phyloP scores from a whole-genome alignment of 2,797 vertebrate genomes.

The Chloroceryle amazona region DNA sequence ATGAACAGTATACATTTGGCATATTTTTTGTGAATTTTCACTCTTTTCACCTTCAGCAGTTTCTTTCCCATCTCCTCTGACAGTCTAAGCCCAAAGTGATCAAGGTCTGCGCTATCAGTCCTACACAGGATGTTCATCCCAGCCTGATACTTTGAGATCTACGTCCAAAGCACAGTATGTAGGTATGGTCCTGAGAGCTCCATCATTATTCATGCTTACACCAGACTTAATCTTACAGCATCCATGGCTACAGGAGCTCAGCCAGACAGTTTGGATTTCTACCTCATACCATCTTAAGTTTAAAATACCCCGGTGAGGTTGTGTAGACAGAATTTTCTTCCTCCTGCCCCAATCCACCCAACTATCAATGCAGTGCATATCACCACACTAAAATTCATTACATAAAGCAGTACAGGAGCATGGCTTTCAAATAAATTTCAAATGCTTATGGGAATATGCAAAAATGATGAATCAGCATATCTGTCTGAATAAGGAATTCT shows the following conservation, averaged over 20 bases:
- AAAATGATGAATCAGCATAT: neutral
- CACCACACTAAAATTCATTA: neutral
- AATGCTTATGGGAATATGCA: neutral
- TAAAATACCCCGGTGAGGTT: neutral
- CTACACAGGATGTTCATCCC: neutral
- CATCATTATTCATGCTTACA: neutral
- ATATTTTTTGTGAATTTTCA: neutral
- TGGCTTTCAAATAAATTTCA: neutral
- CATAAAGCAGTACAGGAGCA: neutral
- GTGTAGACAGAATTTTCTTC: neutral
- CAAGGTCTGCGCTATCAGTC: neutral
- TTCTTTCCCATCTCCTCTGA: neutral
- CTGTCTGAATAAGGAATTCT: conserved; percentile 38
- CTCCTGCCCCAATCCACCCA: neutral
- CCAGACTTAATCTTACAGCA: neutral
- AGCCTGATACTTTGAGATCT: neutral
- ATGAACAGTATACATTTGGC: neutral
- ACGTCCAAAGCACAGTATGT: neutral
- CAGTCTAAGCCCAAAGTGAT: neutral
- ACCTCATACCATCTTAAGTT: accelerated
- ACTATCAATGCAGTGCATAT: neutral
- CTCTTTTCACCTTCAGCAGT: neutral
- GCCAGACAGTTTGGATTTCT: neutral
- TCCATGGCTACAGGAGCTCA: neutral
- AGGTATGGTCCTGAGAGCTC: neutral